Base-by-base conservation (phyloP, 2,113 vertebrate genomes). In the Mastomys coucha region DNA sequence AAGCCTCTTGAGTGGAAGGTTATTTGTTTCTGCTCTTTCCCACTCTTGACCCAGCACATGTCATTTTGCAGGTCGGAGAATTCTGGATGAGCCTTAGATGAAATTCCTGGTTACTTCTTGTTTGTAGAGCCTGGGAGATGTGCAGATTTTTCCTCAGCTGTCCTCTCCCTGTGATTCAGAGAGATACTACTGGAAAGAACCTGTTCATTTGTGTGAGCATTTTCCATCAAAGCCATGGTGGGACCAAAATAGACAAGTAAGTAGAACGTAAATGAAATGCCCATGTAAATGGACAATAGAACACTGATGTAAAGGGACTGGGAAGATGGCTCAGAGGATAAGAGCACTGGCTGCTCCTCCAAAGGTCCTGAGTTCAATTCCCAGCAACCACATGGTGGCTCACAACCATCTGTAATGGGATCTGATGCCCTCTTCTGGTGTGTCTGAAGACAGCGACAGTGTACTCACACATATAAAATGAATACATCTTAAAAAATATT, bases 221-320 rank as follows among this genome's bases (percentile, higher is more conserved):
- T 75, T 90, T 58, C 20, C 80, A 84, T 82, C 24, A 75, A 86
- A 93, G 42, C 14, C 69, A 96, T 91, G 76, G 63, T 76, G 12
- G 45, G 72, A 75, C 33, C 33, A 72, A 86, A 58, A 73, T 67
- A 85, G 88, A 77, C 16, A 45, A 1, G 42, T 19, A 49, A 73
- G 60, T 39, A 67, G 45, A 91, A 95, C 70, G 31, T 53, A 67
- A 93, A 96, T 73, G 33, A 42, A 93, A 42, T 2, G 5, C 73
- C 85, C n/a, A 81, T 76, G 58, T 26, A 67, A 89, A 72, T n/a
- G 67, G 28, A 20, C 5, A 82, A 9, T 80, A 45, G 45, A 81
- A 88, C 12, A 51, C 16, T 89, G 51, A 1, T 22, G 36, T 13
- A 56, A 56, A 72, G 26, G 33, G 10, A 11, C 65, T 31, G 65